These are phyloP conservation scores for Toxotes lorentzi DNA, from an alignment of 2,797 vertebrate species.

Conservation along the genomic window DNA sequence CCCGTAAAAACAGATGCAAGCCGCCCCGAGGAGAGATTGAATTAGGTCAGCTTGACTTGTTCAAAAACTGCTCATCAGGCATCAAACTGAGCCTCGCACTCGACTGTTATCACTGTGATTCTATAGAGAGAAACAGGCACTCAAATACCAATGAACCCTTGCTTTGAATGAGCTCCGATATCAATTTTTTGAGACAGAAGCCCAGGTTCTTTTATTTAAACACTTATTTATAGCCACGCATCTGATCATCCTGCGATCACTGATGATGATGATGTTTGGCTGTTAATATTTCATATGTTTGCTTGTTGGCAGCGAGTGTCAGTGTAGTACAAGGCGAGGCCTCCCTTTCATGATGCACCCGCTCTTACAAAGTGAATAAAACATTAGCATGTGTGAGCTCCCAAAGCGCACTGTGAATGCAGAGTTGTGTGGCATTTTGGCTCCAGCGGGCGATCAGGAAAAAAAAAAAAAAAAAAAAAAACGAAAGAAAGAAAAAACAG, in stretches of 20 bases:
- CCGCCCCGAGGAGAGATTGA: constrained; percentile 52
- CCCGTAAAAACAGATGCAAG: constrained; percentile 62
- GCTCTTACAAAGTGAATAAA: constrained; percentile 86
- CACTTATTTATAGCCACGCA: constrained; percentile 37
- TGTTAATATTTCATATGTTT: constrained; percentile 84
- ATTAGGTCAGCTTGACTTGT: constrained; percentile 68
- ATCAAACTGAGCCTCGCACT: constrained; percentile 51
- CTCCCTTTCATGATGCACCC: constrained; percentile 74
- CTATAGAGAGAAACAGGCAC: constrained; percentile 38
- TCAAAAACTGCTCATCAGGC: constrained; percentile 71
- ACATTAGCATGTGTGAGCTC: constrained; percentile 80
- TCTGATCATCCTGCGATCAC: constrained; percentile 69
- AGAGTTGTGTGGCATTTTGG: constrained; percentile 75
- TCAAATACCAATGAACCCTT: constrained; percentile 9
- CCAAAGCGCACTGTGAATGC: constrained; percentile 47
- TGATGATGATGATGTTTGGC: constrained; percentile 73
- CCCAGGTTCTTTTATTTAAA: background rate
- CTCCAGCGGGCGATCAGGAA: constrained; percentile 57
- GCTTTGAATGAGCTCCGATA: constrained; percentile 1
- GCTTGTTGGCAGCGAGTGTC: constrained; percentile 76
- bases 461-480: constrained; percentile 13
- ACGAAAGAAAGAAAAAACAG: constrained; percentile 1
- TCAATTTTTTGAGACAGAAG: background rate
- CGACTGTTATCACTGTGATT: constrained; percentile 38
- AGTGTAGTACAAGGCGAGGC: constrained; percentile 72